A percentile compares a stretch with the other conserved stretches of the same genome.
Conservation (phyloP, 2,113 vertebrate genomes). For the Podarcis muralis region DNA sequence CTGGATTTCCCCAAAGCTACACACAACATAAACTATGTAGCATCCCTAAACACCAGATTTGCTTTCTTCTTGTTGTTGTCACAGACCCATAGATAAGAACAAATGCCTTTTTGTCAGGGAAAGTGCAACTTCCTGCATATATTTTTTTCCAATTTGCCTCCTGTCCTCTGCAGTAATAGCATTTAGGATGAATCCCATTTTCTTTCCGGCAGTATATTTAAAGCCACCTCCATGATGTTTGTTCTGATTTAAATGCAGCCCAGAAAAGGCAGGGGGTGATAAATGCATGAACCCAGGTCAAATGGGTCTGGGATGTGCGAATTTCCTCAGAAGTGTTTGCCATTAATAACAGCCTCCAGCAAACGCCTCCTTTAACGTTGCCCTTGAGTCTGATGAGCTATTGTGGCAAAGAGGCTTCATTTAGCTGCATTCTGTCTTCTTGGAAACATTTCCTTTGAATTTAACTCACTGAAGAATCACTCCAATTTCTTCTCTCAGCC, state of each 20-base stretch:
- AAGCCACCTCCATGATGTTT: conserved; percentile 8
- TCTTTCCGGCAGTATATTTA: not conserved
- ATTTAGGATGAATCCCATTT: not conserved
- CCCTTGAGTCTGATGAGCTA: conserved; percentile 28
- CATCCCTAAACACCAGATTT: not conserved
- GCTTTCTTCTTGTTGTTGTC: not conserved
- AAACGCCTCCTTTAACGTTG: conserved; percentile 3
- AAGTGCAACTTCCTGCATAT: accelerated
- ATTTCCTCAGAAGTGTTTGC: conserved; percentile 25
- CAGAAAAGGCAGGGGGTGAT: conserved; percentile 24
- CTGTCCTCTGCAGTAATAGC: not conserved
- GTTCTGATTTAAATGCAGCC: conserved; percentile 35
- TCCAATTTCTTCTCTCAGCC: conserved; percentile 25
- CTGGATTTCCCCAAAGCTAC: not conserved
- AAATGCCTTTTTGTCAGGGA: not conserved
- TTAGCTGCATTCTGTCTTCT: conserved; percentile 32
- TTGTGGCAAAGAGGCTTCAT: not conserved
- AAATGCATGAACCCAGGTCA: conserved; percentile 15
- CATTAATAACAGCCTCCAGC: conserved; percentile 35
- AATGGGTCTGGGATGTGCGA: conserved; percentile 20
- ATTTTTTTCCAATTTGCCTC: conserved; percentile 2
- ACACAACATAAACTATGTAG: not conserved
- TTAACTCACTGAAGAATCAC: conserved; percentile 37
- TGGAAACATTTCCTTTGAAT: conserved; percentile 35
- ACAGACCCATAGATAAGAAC: not conserved